Conservation (phyloP, 2,113 vertebrate species). For the Beaufortia kweichowensis region DNA sequence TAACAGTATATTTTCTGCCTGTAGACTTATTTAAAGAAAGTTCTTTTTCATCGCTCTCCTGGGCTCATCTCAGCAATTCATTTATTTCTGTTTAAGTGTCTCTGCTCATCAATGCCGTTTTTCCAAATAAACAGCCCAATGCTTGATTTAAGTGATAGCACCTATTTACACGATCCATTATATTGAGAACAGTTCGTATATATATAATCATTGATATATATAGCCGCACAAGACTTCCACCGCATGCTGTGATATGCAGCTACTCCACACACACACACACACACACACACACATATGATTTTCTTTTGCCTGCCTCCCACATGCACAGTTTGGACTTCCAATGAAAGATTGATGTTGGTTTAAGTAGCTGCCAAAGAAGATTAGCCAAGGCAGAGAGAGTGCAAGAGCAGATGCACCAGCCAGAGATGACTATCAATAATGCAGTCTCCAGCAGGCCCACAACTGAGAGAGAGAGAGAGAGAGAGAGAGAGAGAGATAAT, state of each 20-base stretch:
- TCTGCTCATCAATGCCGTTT: not conserved
- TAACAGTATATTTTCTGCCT: conserved; percentile 20
- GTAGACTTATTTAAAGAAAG: conserved; percentile 27
- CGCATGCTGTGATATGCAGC: conserved; percentile 2
- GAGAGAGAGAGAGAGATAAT: conserved; percentile 11
- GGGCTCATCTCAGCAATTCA: not conserved
- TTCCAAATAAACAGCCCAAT: not conserved
- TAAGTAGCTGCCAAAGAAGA: conserved; percentile 63
- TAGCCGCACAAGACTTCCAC: not conserved
- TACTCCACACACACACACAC: conserved; percentile 5
- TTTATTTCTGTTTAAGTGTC: conserved; percentile 18
- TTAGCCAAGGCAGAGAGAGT: conserved; percentile 55
- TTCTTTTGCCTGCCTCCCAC: conserved; percentile 47
- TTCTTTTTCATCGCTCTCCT: not conserved
- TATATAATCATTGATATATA: conserved; percentile 9
- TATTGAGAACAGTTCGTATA: not conserved
- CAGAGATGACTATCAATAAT: conserved; percentile 79
- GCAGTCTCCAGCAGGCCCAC: conserved; percentile 64
- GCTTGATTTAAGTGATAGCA: not conserved
- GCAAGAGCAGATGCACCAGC: conserved; percentile 71
- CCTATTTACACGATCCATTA: not conserved
- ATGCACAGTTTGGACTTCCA: conserved; percentile 46
- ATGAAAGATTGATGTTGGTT: conserved; percentile 64
- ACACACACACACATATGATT: conserved; percentile 9
- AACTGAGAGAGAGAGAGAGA: conserved; percentile 50